Evolutionary conservation across 2,797 vertebrate species (phyloP).

Genomic region (Bovichtus diacanthus): DNA sequence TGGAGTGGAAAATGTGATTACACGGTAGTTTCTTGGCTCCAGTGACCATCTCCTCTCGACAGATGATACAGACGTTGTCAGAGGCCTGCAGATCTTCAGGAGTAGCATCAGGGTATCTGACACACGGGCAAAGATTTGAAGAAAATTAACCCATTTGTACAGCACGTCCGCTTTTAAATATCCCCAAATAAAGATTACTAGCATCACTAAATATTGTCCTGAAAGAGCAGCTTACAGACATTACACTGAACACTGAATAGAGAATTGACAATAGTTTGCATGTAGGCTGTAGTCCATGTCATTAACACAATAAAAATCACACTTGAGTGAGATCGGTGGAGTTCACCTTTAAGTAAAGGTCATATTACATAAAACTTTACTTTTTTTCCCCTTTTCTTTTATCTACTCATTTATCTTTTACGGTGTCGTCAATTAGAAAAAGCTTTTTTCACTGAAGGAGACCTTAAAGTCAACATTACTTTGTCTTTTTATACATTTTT

Average conservation of each 20-base stretch:
- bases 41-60: conserved; percentile 96
- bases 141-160: no score
- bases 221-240: no score
- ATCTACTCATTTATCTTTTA: no score
- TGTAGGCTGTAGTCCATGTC: not conserved
- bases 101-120: conserved; percentile 95
- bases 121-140: not conserved
- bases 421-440: no score
- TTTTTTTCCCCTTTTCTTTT: no score
- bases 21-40: conserved; percentile 96
- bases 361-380: no score
- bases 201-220: not conserved
- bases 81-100: conserved; percentile 93
- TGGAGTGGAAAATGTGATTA: conserved; percentile 99
- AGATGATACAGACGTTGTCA: conserved; percentile 98
- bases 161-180: not conserved
- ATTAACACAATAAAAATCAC: not conserved
- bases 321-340: no score
- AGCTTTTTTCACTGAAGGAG: no score
- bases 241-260: no score
- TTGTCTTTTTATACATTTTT: no score
- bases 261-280: not conserved
- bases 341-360: no score
- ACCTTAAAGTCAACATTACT: no score
- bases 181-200: not conserved